These are phyloP conservation scores for Nycticryphes semicollaris DNA, from an alignment of 2,113 vertebrate genomes.

Conservation along the genomic window DNA sequence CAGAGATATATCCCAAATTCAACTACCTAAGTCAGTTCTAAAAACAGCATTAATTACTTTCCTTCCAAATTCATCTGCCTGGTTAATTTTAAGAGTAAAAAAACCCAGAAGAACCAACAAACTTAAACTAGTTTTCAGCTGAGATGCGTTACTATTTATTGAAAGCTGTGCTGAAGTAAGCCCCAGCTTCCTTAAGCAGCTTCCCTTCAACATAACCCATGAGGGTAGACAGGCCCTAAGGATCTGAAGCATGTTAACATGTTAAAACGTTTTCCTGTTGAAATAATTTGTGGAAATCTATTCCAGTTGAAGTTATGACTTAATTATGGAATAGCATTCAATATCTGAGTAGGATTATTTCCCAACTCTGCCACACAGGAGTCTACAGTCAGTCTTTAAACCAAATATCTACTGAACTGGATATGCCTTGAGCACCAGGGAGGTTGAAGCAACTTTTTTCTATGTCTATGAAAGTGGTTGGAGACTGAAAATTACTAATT, in stretches of 20 bases:
- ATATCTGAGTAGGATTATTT: neutral
- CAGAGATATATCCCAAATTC: neutral
- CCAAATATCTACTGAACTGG: neutral
- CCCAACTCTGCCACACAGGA: neutral
- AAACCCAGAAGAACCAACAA: neutral
- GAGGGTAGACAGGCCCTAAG: neutral
- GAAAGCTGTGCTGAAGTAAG: neutral
- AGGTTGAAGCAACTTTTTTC: neutral
- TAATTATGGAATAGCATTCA: neutral
- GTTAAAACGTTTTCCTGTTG: neutral
- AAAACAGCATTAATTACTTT: neutral
- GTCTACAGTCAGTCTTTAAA: neutral
- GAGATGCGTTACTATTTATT: neutral
- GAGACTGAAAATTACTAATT: neutral
- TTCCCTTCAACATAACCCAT: neutral
- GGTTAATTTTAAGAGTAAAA: neutral
- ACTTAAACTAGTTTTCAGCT: neutral
- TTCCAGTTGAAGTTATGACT: neutral
- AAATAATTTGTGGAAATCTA: neutral
- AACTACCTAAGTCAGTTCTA: neutral
- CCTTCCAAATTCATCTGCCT: neutral
- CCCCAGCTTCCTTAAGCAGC: neutral
- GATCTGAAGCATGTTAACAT: neutral
- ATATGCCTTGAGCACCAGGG: neutral
- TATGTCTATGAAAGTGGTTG: neutral